Evolutionary conservation across 1,140 invertebrate species (phyloP).

Genomic region (Leptestheria dahalacensis): DNA sequence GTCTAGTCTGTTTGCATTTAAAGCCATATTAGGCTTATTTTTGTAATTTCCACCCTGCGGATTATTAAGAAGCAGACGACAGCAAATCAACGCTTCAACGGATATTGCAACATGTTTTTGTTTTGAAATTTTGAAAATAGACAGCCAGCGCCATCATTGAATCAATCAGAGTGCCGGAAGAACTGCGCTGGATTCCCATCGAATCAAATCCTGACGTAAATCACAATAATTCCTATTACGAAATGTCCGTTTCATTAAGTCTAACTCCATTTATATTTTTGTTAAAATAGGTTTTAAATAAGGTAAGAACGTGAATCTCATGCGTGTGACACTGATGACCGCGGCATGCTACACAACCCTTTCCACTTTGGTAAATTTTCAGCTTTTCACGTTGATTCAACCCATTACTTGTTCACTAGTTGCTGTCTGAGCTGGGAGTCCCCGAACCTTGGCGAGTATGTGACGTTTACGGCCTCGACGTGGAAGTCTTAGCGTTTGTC

Average conservation of each 20-base stretch:
- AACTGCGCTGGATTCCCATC: constrained; percentile 3
- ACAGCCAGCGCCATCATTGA: no score
- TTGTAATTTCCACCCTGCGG: no score
- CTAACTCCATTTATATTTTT: not conserved
- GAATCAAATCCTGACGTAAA: constrained; percentile 8
- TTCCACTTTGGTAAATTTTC: not conserved
- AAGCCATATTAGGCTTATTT: no score
- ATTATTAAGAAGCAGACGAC: no score
- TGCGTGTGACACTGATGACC: no score
- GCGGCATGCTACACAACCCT: not conserved
- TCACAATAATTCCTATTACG: not conserved
- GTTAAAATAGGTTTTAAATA: constrained; percentile 1
- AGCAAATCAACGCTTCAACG: no score
- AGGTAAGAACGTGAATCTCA: constrained; percentile 3
- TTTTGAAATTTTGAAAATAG: no score
- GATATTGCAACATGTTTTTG: no score
- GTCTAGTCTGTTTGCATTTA: no score
- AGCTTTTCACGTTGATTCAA: not conserved
- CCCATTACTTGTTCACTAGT: no score
- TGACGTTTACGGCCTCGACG: constrained; percentile 79
- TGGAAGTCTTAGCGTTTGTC: constrained; percentile 64
- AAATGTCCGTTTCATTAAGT: not conserved
- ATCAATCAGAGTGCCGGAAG: not conserved
- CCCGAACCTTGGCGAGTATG: constrained; percentile 58
- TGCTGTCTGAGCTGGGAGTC: constrained; percentile 67